Base-by-base conservation (phyloP, 2,113 vertebrate species). In the Sinocyclocheilus maitianheensis region DNA sequence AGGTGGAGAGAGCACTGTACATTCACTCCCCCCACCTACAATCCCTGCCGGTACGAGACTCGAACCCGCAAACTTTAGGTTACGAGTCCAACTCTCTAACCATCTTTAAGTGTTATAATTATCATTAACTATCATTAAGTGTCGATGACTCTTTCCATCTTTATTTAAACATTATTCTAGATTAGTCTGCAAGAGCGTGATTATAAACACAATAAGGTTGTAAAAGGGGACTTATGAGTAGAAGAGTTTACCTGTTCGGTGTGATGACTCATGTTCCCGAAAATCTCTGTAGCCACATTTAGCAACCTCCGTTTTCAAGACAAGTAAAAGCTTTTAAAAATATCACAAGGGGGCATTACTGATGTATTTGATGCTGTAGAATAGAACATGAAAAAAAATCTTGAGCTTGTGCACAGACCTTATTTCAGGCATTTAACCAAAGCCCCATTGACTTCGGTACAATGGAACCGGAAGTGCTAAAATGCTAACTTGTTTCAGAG, bases 311-410 rank as follows among this genome's bases (percentile, higher is more conserved):
- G n/a, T 63, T 26, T 63, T 24, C 62, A 63, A 69, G 16, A 69
- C 30, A 69, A 69, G 65, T 37, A 37, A 69, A 69, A 69, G 30
- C 65, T 69, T 69, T 67, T 65, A 65, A 18, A 34, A 67, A 69
- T 3, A n/a, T n/a, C 58, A 62, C 58, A 60, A 67, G 13, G 4
- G 24, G 63, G 24, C 0, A 30, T 67, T 30, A 6, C 24, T 67
- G 24, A 67, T 30, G 24, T 14, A 14, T 16, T 67, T 67, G 12
- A 6, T 34, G 30, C 22, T 37, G 37, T 40, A 71, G 26, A 7
- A 63, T 63, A 67, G 14, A 67, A 67, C 12, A 16, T 30, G 6
- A 20, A 4, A 40, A 40, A 22, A 72, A 4, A 72, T 72, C 3
- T 40, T 40, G 34, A 71, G 8, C 16, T 40, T 40, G 34, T 71